Conservation (phyloP, 2,113 vertebrate genomes). For the Nettapus auritus region DNA sequence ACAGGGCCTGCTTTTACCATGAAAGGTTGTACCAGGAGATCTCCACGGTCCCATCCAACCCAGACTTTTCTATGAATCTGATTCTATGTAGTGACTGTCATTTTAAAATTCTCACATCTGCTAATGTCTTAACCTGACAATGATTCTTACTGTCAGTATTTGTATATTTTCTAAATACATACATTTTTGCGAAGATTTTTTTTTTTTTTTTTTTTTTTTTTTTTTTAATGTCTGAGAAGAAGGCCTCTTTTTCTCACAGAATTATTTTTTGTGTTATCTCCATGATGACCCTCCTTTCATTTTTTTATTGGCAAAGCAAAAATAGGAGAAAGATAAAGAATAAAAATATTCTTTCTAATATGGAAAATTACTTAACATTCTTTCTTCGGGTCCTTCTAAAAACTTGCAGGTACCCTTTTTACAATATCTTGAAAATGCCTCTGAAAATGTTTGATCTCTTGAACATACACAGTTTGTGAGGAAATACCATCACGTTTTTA, state of each 20-base stretch:
- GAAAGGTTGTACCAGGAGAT: too few species aligned
- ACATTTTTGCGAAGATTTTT: neutral
- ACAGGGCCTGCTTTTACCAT: too few species aligned
- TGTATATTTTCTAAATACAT: neutral
- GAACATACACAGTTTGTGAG: neutral
- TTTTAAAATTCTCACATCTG: neutral
- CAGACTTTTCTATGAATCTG: too few species aligned
- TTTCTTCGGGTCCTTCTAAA: neutral
- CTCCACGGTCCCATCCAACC: too few species aligned
- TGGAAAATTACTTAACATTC: neutral
- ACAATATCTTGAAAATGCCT: neutral
- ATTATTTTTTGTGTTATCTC: neutral
- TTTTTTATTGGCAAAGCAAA: neutral
- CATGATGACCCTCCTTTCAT: fast-evolving
- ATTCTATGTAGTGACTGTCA: neutral
- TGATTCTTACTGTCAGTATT: neutral
- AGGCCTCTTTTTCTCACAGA: neutral
- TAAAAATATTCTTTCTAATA: neutral
- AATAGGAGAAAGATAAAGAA: neutral
- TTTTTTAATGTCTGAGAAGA: neutral
- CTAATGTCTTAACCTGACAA: neutral
- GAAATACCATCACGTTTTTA: too few species aligned
- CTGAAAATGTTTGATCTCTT: neutral
- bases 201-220: too few species aligned
- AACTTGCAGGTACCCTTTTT: neutral